Conservation (phyloP, 2,113 vertebrate genomes). For the Pavo muticus region DNA sequence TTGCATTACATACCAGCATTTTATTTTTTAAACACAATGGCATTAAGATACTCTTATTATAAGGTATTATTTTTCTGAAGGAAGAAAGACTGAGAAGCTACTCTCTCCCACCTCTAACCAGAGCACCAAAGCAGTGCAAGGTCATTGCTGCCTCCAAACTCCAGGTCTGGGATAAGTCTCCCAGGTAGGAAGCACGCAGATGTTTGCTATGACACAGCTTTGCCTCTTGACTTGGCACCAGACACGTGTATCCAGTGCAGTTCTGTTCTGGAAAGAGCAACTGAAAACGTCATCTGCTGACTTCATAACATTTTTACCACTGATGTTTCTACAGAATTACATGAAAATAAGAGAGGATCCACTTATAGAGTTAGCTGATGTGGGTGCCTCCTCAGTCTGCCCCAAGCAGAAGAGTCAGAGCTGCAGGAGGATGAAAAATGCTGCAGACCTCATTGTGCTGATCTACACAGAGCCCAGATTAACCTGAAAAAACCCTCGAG, state of each 20-base stretch:
- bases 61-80: constrained; percentile 25
- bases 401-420: neutral
- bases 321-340: neutral
- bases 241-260: neutral
- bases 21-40: constrained; percentile 52
- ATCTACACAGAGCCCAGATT: neutral
- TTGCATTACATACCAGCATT: constrained; percentile 57
- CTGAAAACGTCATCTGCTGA: neutral
- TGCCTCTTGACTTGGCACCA: neutral
- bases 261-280: constrained; percentile 52
- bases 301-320: neutral
- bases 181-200: neutral
- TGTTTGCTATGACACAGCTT: neutral
- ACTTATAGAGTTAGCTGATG: no score
- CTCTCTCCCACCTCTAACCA: neutral
- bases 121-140: neutral
- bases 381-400: neutral
- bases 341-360: fast-evolving
- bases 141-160: neutral
- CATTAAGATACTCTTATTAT: constrained; percentile 45
- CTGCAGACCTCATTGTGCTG: fast-evolving
- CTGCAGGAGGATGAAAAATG: fast-evolving
- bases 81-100: constrained; percentile 26
- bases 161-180: neutral
- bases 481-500: neutral